Base-by-base conservation (phyloP, 2,113 vertebrate genomes). In the Alethe castanea region DNA sequence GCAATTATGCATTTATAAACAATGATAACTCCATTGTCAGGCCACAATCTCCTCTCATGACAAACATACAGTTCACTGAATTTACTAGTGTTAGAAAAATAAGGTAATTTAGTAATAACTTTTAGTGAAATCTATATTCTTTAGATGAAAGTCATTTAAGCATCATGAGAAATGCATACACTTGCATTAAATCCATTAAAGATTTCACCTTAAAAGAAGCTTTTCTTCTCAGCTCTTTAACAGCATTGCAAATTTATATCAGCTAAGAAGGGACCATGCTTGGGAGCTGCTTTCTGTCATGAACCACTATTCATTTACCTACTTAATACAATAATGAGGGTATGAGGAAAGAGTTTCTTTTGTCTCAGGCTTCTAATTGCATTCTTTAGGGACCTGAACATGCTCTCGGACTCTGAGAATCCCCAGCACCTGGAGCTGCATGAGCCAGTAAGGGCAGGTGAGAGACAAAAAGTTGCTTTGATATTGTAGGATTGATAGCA, bases 341-440 rank as follows among this genome's bases (percentile, higher is more conserved):
- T 95, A 70, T 95, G 60, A 88, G 35, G 54, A 86, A 95, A 94
- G 94, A 92, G 67, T 85, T 80, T 48, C 80, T 94, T 97, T 97
- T 97, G 91, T 96, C 94, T 97, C 90, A 95, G 74, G 85, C 73
- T 95, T 96, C 81, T 95, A 95, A 53, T 88, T 52, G 28, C 69
- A 94, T 97, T 97, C 91, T 97, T 97, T 97, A 99, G 99, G 94
- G 99, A 99, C 96, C 97, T 99, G 92, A 99, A 99, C 95, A 99
- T 99, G 99, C 97, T 99, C 53, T 99, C 99, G 1, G 98, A 99
- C 96, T 98, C 98, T 47, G 99, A 99, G 95, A 98, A 98, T 87
- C 97, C 98, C 50, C 99, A 99, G 97, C 98, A 98, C 88, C 95
- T 99, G 97, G 99, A 99, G 91, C 97, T 99, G 67, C 99, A 99